These are phyloP conservation scores for Harpagoxenus sublaevis DNA, from an alignment of 2,888 invertebrate genomes.

Conservation along the genomic window DNA sequence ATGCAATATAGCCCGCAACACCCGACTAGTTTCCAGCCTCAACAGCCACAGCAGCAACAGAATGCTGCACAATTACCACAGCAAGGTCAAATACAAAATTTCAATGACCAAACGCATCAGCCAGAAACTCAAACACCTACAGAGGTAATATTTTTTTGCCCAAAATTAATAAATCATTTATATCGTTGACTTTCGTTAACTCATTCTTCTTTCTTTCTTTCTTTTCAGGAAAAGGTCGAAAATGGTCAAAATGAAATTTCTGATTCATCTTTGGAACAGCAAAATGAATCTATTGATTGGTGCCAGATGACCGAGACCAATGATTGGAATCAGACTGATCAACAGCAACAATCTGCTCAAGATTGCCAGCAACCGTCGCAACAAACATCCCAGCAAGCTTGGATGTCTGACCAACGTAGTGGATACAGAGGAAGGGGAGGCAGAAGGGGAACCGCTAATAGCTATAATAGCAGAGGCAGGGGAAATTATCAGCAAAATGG, in stretches of 20 bases:
- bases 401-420: constrained; percentile 81
- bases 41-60: constrained; percentile 67
- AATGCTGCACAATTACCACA: constrained; percentile 59
- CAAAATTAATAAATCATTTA: not conserved
- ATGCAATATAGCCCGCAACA: constrained; percentile 83
- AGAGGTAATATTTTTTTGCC: constrained; percentile 65
- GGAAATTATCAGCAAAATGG: constrained; percentile 85
- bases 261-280: constrained; percentile 76
- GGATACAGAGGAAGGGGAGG: constrained; percentile 86
- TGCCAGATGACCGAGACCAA: constrained; percentile 81
- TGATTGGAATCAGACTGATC: constrained; percentile 86
- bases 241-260: constrained; percentile 77
- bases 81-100: constrained; percentile 59
- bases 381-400: constrained; percentile 79
- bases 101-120: constrained; percentile 56
- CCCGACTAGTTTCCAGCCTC: constrained; percentile 81
- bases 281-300: constrained; percentile 81
- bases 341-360: constrained; percentile 80
- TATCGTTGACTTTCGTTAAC: not conserved
- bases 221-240: constrained; percentile 78
- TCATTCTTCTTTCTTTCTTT: not conserved
- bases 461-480: constrained; percentile 88
- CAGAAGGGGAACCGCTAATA: constrained; percentile 87
- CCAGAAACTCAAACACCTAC: constrained; percentile 63
- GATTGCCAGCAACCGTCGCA: constrained; percentile 80